Evolutionary conservation across 2,888 invertebrate species (phyloP).

Genomic region (Hermaeophaga mercurialis): DNA sequence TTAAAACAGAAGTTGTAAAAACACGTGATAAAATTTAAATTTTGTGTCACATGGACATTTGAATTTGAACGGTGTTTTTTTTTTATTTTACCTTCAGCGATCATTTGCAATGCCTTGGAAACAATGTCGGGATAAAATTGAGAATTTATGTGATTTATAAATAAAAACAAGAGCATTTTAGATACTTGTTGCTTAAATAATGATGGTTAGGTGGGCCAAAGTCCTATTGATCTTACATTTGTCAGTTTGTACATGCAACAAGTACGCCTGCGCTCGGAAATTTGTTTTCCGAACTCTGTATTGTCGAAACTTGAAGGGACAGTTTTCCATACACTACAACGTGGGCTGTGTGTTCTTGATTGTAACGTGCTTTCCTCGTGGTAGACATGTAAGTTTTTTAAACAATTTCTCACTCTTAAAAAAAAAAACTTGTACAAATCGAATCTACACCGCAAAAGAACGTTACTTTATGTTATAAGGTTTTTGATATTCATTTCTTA

Average conservation of each 20-base stretch:
- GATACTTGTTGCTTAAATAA: constrained; percentile 44
- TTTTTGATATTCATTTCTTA: neutral
- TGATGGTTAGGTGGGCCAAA: constrained; percentile 41
- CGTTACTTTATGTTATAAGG: constrained; percentile 1
- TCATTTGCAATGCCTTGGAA: no score
- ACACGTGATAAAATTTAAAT: no score
- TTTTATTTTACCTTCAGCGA: no score
- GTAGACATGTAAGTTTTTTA: constrained; percentile 26
- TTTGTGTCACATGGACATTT: no score
- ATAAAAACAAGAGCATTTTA: constrained; percentile 16
- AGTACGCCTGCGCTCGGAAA: constrained; percentile 45
- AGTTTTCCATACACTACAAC: constrained; percentile 38
- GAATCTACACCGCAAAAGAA: neutral
- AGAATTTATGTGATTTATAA: no score
- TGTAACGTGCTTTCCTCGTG: constrained; percentile 21
- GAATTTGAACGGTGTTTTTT: no score
- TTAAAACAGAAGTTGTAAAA: no score
- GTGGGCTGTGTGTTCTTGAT: constrained; percentile 22
- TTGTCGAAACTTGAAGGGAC: constrained; percentile 39
- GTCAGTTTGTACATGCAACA: constrained; percentile 46
- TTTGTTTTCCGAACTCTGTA: constrained; percentile 41
- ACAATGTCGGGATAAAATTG: no score
- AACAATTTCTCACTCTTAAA: neutral
- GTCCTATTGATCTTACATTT: constrained; percentile 46
- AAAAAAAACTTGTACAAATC: neutral